Conservation (phyloP, 2,113 vertebrate species). For the Potamarius usumacintae region DNA sequence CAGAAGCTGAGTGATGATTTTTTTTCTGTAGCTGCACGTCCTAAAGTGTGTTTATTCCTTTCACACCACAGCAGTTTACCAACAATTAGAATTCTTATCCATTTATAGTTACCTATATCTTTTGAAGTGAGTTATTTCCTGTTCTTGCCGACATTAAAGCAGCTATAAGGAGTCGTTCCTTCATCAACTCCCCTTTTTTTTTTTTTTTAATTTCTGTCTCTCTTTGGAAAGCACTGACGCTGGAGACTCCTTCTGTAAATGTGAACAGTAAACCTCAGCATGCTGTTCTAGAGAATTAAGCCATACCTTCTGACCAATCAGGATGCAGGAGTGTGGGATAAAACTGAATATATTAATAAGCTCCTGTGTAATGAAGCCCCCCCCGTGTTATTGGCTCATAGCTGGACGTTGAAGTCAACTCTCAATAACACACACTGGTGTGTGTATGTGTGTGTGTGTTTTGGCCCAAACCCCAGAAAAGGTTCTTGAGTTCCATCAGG, state of each 20-base stretch:
- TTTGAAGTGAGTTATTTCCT: neutral
- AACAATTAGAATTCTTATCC: neutral
- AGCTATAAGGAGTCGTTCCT: neutral
- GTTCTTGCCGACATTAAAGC: neutral
- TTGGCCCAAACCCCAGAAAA: neutral
- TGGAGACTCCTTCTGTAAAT: neutral
- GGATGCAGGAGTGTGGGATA: neutral
- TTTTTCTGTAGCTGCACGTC: neutral
- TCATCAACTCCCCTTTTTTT: neutral
- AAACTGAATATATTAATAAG: neutral
- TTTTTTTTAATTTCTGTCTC: neutral
- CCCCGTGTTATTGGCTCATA: neutral
- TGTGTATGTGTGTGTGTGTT: neutral
- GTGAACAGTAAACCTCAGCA: neutral
- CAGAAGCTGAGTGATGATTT: neutral
- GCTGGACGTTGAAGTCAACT: neutral
- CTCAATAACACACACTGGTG: neutral
- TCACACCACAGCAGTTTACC: neutral
- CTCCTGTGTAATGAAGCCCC: neutral
- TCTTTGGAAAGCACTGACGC: neutral
- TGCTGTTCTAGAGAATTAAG: neutral
- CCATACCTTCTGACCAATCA: neutral
- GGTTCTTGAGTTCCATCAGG: neutral
- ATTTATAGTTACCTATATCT: neutral
- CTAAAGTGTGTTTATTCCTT: neutral